Percentiles rank a stretch among this genome's conserved stretches.
Evolutionary conservation across 2,113 vertebrate genomes (phyloP).

Genomic region (Egretta garzetta): DNA sequence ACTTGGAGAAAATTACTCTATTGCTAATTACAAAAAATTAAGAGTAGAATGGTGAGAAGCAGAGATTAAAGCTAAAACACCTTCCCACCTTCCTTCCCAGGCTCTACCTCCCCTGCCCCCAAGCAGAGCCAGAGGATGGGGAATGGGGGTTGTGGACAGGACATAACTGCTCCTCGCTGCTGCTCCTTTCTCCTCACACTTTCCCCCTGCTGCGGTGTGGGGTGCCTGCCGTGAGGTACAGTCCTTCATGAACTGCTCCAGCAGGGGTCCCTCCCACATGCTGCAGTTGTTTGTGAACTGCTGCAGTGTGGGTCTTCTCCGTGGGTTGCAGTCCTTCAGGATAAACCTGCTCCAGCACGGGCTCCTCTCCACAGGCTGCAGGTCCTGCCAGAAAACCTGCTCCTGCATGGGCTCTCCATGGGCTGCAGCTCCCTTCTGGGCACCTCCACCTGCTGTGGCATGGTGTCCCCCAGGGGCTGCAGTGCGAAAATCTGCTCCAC

Average conservation of each 20-base stretch:
- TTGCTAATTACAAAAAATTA: not conserved
- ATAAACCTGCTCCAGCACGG: not conserved
- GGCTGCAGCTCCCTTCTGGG: not conserved
- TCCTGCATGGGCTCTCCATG: not conserved
- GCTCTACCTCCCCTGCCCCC: not conserved
- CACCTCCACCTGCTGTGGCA: not conserved
- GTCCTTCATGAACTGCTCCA: not conserved
- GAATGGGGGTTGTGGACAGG: not conserved
- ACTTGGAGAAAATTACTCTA: not conserved
- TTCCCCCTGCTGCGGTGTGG: fast-evolving
- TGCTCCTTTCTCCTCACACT: not conserved
- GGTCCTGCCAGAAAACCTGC: not conserved
- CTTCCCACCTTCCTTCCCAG: not conserved
- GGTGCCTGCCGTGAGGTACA: fast-evolving
- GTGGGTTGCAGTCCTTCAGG: not conserved
- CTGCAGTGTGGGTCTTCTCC: not conserved
- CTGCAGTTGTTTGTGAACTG: not conserved
- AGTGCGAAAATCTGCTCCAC: not conserved
- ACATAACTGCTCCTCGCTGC: not conserved
- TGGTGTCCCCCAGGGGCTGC: not conserved
- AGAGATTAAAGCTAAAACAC: not conserved
- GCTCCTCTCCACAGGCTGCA: not conserved
- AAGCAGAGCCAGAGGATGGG: not conserved
- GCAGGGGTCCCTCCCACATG: not conserved
- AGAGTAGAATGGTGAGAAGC: not conserved